Evolutionary conservation across 2,797 vertebrate species (phyloP), one percentile per base, ranked within the genome.

Genomic region (Manis pentadactyla): DNA sequence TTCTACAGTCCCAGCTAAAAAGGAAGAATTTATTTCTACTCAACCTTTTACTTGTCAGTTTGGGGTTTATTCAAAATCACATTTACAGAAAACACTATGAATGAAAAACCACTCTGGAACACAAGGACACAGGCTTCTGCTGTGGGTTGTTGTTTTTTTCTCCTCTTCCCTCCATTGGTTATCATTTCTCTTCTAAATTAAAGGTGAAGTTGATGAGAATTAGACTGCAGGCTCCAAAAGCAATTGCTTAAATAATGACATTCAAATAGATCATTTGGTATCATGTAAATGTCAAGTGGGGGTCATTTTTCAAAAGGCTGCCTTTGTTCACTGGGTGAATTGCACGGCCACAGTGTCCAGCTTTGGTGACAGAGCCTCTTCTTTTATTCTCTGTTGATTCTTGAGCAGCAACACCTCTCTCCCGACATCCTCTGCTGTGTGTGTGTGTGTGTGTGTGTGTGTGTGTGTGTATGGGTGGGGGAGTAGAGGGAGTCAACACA

Each of bases 111-210:
- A 15, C 57, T 29, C 27, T 51, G 55, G 18, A 69, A 31, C 18
- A 5, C 27, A 68, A 87, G 29, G 64, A 66, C 73, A 34, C 6
- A 7, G 11, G 17, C n/a, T 34, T 91, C 57, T n/a, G 18, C 0
- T 29, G 19, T 11, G 63, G 55, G 27, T 25, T 77, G 0, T 46
- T 29, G 87, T 93, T 92, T 69, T 21, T 82, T 59, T 37, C 68
- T 84, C 25, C 64, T 39, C 69, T 96, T 90, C 53, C 59, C 29
- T 93, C 63, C 46, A 61, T 25, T 93, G 55, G 59, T 82, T 90
- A 92, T 78, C 87, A 73, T 93, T 96, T 92, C 27, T 96, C 74
- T 95, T 87, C 66, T 77, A 97, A 92, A 90, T 96, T 96, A 94
- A 92, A 94, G 49, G 18, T 94, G 87, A 96, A 96, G 96, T 73